phyloP scores from a whole-genome alignment of 2,113 vertebrate genomes.

The Boulengeromyrus knoepffleri region DNA sequence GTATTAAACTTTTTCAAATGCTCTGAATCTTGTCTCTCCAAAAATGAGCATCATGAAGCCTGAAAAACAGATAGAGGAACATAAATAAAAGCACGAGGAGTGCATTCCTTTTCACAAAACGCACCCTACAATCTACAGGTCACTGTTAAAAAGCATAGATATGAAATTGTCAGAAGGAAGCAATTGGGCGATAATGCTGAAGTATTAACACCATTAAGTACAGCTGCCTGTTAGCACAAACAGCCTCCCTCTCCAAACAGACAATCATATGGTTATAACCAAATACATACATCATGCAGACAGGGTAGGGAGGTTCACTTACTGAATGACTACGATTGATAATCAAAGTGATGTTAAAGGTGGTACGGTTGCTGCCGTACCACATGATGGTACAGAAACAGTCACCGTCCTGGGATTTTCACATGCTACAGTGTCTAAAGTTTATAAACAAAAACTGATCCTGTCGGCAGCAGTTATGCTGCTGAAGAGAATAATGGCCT shows the following conservation, averaged over 20 bases:
- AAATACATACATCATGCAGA: not conserved
- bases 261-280: not conserved
- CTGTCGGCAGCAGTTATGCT: not conserved
- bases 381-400: not conserved
- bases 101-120: not conserved
- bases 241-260: not conserved
- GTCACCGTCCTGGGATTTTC: not conserved
- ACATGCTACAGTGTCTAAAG: not conserved
- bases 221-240: not conserved
- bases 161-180: not conserved
- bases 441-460: not conserved
- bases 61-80: not conserved
- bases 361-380: not conserved
- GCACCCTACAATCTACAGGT: not conserved
- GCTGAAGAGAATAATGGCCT: not conserved
- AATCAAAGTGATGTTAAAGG: not conserved
- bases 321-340: not conserved
- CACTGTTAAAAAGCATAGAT: not conserved
- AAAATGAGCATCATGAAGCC: not conserved
- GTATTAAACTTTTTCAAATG: not conserved
- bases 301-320: not conserved
- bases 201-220: not conserved
- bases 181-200: not conserved
- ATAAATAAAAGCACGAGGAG: not conserved
- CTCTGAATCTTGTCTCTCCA: not conserved